Conservation (phyloP, 2,797 vertebrate species). For the Tachyglossus aculeatus region DNA sequence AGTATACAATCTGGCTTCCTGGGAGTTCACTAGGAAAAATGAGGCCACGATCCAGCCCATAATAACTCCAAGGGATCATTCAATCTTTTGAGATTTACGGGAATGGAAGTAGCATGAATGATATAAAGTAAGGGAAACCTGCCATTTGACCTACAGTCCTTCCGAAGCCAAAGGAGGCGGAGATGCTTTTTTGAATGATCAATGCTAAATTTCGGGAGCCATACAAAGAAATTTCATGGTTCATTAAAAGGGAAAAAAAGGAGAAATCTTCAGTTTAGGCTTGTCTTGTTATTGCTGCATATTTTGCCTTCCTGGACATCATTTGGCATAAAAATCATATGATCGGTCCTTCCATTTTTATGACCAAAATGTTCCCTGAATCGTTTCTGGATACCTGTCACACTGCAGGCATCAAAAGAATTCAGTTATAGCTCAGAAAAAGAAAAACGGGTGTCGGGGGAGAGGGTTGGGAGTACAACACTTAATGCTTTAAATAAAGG, state of each 20-base stretch:
- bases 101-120: not conserved
- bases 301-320: no score
- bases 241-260: not conserved
- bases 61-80: not conserved
- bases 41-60: not conserved
- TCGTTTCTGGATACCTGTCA: no score
- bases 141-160: not conserved
- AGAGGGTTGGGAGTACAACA: no score
- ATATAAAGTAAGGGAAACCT: not conserved
- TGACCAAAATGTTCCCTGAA: no score
- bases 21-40: not conserved
- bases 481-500: no score
- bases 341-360: no score
- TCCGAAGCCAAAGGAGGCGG: not conserved
- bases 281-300: not conserved
- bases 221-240: not conserved
- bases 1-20: not conserved
- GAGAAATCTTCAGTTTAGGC: not conserved
- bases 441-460: no score
- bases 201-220: not conserved
- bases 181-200: not conserved
- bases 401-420: no score
- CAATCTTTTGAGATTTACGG: not conserved
- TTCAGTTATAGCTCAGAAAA: no score
- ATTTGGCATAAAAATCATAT: no score